Percentiles rank a stretch among this genome's conserved stretches.
These are phyloP conservation scores for Hemaris fuciformis DNA, from an alignment of 2,888 invertebrate species.

Conservation along the genomic window DNA sequence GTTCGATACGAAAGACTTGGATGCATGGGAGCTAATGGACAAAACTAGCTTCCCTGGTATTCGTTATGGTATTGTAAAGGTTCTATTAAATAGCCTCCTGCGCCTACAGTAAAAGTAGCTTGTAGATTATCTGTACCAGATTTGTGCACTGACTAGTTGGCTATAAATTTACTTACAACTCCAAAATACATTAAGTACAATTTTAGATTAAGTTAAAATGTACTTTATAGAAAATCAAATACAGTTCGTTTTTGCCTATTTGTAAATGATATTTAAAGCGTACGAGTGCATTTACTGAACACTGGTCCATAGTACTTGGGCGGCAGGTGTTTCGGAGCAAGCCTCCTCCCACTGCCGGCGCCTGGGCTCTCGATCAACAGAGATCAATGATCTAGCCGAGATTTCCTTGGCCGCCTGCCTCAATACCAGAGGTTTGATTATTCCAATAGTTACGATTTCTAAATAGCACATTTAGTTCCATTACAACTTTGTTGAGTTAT, in stretches of 20 bases:
- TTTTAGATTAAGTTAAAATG: slow-evolving; percentile 22
- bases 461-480: slow-evolving; percentile 23
- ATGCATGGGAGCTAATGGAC: neutral
- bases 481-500: neutral
- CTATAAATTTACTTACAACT: slow-evolving; percentile 28
- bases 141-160: slow-evolving; percentile 74
- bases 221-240: slow-evolving; percentile 38
- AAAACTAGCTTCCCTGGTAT: slow-evolving; percentile 31
- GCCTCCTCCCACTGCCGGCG: slow-evolving; percentile 78
- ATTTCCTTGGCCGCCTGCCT: slow-evolving; percentile 67
- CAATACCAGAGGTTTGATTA: slow-evolving; percentile 19
- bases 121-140: slow-evolving; percentile 72
- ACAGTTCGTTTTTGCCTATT: slow-evolving; percentile 43
- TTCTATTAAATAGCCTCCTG: slow-evolving; percentile 54
- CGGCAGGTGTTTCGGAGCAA: slow-evolving; percentile 75
- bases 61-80: slow-evolving; percentile 49
- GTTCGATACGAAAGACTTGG: neutral
- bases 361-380: slow-evolving; percentile 58
- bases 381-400: slow-evolving; percentile 77
- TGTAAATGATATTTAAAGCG: slow-evolving; percentile 28
- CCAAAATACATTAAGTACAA: slow-evolving; percentile 24
- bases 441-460: neutral
- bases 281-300: slow-evolving; percentile 37
- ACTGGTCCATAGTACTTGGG: slow-evolving; percentile 76
- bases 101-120: slow-evolving; percentile 66